phyloP scores from a whole-genome alignment of 1,140 invertebrate species.

The Hylaeus volcanicus region DNA sequence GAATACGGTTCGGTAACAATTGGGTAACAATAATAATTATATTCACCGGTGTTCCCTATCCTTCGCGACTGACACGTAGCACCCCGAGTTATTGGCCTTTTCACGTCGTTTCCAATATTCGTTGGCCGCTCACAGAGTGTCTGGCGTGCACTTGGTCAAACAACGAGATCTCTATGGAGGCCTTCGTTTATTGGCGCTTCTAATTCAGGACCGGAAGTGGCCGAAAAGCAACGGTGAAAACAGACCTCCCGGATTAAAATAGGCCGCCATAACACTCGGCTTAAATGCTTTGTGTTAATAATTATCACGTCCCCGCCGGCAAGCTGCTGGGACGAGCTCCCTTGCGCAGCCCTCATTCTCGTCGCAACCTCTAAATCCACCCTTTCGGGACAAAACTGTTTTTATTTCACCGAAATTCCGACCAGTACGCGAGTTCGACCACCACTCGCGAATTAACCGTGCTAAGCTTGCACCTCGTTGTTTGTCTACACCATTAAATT shows the following conservation, averaged over 20 bases:
- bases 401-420: conserved; percentile 5
- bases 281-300: conserved; percentile 69
- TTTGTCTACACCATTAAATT: background rate
- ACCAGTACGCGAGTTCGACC: background rate
- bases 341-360: too few relatives aligned
- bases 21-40: too few relatives aligned
- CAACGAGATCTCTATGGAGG: conserved; percentile 66
- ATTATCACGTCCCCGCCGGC: conserved; percentile 58
- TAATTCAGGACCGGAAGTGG: conserved; percentile 75
- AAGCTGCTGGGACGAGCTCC: background rate
- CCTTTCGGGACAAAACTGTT: background rate
- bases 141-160: conserved; percentile 73
- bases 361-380: background rate
- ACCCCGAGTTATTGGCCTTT: conserved; percentile 36
- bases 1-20: background rate
- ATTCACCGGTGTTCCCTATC: background rate
- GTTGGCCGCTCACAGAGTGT: conserved; percentile 24
- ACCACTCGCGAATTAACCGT: background rate
- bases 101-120: conserved; percentile 41
- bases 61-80: background rate
- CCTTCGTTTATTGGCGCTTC: conserved; percentile 74
- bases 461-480: background rate
- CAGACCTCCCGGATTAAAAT: conserved; percentile 74
- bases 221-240: conserved; percentile 73
- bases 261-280: conserved; percentile 50